Base-by-base conservation (phyloP, 2,888 invertebrate species). In the Ferrisia virgata region DNA sequence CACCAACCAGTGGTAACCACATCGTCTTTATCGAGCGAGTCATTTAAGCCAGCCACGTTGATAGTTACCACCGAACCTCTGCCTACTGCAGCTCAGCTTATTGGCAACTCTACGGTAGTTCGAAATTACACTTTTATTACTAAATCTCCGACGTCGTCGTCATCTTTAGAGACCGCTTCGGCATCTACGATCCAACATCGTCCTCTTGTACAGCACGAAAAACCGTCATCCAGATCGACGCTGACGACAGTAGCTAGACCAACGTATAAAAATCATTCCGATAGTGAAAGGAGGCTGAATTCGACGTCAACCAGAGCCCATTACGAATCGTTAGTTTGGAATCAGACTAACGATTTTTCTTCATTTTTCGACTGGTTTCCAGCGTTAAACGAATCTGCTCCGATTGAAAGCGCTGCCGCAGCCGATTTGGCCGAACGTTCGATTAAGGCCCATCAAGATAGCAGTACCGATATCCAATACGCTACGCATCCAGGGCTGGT, bases 331-430 rank as follows among this genome's bases (percentile, higher is more conserved):
- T 76, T 76, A 76, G 36, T 76, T 25, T 76, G 72, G 72, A 76
- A 76, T 76, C 72, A 36, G 22, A 76, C 53, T n/a, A 28, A 58
- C 25, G 83, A 83, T 22, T 31, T 15, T 11, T 28, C 43, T 9
- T 76, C 83, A 18, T 83, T 83, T 33, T 83, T 83, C 83, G 83
- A 83, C 31, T 83, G 83, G 83, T 83, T 83, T 18, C 83, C 83
- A 13, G 39, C 39, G 6, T 18, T 9, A n/a, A 83, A 83, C 18
- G 72, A 83, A 9, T 72, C 83, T 2, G n/a, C n/a, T n/a, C n/a
- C n/a, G n/a, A n/a, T n/a, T n/a, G n/a, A n/a, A n/a, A n/a, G n/a
- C n/a, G 9, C 25, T 28, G 28, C 4, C 28, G 64, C 25, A 28
- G 64, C 28, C 47, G 43, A 40, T 28, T 6, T 28, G 1, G 40